phyloP scores from a whole-genome alignment of 1,140 invertebrate species.

The Chrysoperla carnea region DNA sequence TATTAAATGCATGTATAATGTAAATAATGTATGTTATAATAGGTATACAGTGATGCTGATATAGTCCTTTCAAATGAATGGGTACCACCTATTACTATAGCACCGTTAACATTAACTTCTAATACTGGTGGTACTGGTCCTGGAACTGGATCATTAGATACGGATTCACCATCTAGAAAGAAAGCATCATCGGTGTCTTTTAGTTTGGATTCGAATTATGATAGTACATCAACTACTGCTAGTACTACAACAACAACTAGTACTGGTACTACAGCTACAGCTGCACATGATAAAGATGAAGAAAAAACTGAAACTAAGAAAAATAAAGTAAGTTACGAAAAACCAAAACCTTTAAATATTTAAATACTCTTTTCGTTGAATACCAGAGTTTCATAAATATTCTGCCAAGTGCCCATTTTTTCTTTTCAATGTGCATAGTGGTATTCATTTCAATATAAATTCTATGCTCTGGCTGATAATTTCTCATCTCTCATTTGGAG shows the following conservation, averaged over 20 bases:
- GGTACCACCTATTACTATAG: conserved; percentile 62
- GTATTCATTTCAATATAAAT: too few relatives aligned
- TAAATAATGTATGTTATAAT: background rate
- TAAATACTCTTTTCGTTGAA: too few relatives aligned
- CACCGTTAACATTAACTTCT: conserved; percentile 34
- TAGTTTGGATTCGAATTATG: conserved; percentile 41
- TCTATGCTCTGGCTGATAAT: too few relatives aligned
- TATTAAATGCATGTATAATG: background rate
- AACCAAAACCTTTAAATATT: too few relatives aligned
- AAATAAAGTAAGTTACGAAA: conserved; percentile 33
- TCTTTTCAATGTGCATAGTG: too few relatives aligned
- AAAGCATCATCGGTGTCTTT: conserved; percentile 59
- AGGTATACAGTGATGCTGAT: conserved; percentile 64
- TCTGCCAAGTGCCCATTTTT: too few relatives aligned
- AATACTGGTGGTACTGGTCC: too few relatives aligned
- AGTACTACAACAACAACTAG: conserved; percentile 4
- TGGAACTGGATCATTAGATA: conserved; percentile 23
- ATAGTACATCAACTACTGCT: conserved; percentile 5
- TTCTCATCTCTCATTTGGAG: too few relatives aligned
- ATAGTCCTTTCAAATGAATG: conserved; percentile 67
- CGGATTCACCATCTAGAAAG: conserved; percentile 31
- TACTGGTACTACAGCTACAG: too few relatives aligned
- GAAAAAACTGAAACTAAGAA: conserved; percentile 35
- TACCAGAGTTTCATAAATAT: too few relatives aligned
- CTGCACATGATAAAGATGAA: too few relatives aligned